Conservation (phyloP, 2,888 invertebrate species). For the Apamea anceps region DNA sequence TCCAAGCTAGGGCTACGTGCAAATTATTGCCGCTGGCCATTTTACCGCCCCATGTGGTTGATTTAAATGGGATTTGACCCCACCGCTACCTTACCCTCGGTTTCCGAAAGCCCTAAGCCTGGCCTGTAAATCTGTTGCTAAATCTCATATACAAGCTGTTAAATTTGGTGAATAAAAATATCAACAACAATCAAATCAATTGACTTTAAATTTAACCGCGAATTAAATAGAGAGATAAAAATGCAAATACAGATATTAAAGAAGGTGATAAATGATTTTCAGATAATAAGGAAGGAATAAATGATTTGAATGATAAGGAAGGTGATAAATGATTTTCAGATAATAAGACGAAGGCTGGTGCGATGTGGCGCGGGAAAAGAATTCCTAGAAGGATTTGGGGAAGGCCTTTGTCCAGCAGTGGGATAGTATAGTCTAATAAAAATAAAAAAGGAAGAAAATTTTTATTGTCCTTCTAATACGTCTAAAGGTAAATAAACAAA, state of each 20-base stretch:
- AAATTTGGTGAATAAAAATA: not conserved
- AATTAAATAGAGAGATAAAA: not conserved
- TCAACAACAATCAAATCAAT: not conserved
- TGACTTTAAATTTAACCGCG: not conserved
- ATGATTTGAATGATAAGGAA: too few relatives aligned
- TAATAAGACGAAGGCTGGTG: too few relatives aligned
- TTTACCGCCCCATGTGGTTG: constrained; percentile 27
- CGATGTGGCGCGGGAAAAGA: too few relatives aligned
- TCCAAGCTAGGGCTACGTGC: not conserved
- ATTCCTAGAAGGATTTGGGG: too few relatives aligned
- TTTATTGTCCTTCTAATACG: not conserved
- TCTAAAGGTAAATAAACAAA: not conserved
- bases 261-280: too few relatives aligned
- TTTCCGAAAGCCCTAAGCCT: not conserved
- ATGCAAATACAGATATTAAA: not conserved
- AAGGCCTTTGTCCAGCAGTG: too few relatives aligned
- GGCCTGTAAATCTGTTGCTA: constrained; percentile 5
- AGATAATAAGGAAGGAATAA: too few relatives aligned
- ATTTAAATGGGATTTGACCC: constrained; percentile 39
- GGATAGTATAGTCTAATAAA: too few relatives aligned
- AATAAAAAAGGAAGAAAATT: not conserved
- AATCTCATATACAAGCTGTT: not conserved
- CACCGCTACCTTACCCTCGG: not conserved
- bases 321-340: too few relatives aligned
- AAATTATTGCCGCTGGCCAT: constrained; percentile 30